Percentiles rank a stretch among this genome's conserved stretches.
Evolutionary conservation across 2,113 vertebrate species (phyloP).

Genomic region (Brachyistius frenatus): DNA sequence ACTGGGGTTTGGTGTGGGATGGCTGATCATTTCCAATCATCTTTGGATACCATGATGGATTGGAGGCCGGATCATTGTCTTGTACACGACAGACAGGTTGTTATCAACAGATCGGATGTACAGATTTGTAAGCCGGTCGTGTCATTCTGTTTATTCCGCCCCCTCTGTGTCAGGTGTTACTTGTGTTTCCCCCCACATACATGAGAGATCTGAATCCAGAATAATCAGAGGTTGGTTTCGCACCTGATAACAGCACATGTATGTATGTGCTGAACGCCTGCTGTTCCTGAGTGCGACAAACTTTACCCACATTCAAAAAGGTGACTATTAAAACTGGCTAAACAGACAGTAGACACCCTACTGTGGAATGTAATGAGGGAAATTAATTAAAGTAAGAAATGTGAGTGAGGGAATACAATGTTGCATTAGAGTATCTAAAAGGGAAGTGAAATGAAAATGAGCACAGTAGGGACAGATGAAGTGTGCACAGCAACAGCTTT

Average conservation of each 20-base stretch:
- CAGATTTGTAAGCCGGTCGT: not conserved
- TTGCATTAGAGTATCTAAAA: conserved; percentile 13
- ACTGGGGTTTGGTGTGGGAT: not conserved
- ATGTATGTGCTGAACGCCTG: not conserved
- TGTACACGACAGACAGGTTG: not conserved
- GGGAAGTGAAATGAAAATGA: conserved; percentile 9
- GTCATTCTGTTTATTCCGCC: not conserved
- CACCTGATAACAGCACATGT: not conserved
- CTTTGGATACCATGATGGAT: not conserved
- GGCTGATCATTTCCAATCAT: not conserved
- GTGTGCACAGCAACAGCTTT: conserved; percentile 5
- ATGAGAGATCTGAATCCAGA: conserved; percentile 8
- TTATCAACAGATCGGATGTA: not conserved
- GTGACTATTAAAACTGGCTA: conserved; percentile 35
- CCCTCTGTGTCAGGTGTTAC: not conserved
- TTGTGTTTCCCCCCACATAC: not conserved
- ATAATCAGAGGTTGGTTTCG: conserved; percentile 2
- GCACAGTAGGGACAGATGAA: not conserved
- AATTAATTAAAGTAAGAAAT: conserved; percentile 51
- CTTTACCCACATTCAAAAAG: conserved; percentile 26
- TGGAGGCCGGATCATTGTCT: conserved; percentile 15
- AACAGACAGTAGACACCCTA: conserved; percentile 27
- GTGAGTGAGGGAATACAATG: conserved; percentile 4
- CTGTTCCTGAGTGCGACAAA: conserved; percentile 20
- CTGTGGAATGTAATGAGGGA: conserved; percentile 35